A percentile compares a stretch with the other conserved stretches of the same genome.
These are phyloP conservation scores for Falco rusticolus DNA, from an alignment of 2,797 vertebrate species.

Conservation along the genomic window DNA sequence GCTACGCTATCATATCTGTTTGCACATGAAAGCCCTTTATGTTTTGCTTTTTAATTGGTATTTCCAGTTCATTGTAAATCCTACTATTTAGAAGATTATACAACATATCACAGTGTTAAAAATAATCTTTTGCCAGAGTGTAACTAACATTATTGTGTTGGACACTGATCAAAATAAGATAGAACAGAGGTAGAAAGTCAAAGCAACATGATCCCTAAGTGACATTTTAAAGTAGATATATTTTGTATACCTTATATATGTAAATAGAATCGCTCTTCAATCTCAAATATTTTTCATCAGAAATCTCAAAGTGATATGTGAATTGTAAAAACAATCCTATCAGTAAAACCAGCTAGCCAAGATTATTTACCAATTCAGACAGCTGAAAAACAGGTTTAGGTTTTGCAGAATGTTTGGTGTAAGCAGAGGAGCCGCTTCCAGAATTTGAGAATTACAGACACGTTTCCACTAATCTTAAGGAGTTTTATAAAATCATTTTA, in stretches of 20 bases:
- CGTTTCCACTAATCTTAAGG: neutral
- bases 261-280: neutral
- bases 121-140: neutral
- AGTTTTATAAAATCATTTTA: neutral
- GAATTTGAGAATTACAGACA: neutral
- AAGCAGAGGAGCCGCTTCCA: neutral
- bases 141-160: neutral
- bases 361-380: neutral
- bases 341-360: neutral
- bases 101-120: neutral
- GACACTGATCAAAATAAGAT: neutral
- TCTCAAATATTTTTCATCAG: neutral
- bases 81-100: neutral
- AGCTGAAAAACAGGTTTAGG: neutral
- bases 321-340: neutral
- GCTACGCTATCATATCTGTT: neutral
- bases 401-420: neutral
- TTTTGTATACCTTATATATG: neutral
- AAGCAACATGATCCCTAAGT: neutral
- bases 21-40: neutral
- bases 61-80: neutral
- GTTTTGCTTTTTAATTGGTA: neutral
- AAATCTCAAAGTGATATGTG: neutral
- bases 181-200: neutral
- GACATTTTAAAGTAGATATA: neutral